These are phyloP conservation scores for Sigmodon hispidus DNA, from an alignment of 2,113 vertebrate genomes.

Conservation along the genomic window DNA sequence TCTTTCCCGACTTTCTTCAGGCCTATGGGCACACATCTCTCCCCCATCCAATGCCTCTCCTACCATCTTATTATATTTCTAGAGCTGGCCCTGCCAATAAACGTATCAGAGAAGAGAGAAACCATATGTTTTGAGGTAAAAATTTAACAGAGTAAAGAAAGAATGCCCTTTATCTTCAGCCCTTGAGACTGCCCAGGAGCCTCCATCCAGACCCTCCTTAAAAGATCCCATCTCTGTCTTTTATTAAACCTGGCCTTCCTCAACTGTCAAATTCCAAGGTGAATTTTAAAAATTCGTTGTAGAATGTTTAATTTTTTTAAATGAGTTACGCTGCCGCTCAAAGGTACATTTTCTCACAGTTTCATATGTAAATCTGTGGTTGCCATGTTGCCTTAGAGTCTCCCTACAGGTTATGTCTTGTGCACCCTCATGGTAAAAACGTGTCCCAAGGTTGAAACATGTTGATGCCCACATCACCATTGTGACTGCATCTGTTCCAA, in stretches of 20 bases:
- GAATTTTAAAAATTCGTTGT: slow-evolving; percentile 49
- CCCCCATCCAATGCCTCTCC: background rate
- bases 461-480: background rate
- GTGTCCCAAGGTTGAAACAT: background rate
- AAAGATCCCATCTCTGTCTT: slow-evolving; percentile 63
- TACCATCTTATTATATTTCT: slow-evolving; percentile 24
- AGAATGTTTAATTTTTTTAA: slow-evolving; percentile 25
- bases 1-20: background rate
- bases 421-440: background rate
- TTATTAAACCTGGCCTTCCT: slow-evolving; percentile 67
- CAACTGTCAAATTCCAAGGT: slow-evolving; percentile 52
- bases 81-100: slow-evolving; percentile 50
- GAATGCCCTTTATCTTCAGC: slow-evolving; percentile 69
- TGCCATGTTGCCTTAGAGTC: background rate
- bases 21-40: background rate
- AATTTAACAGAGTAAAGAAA: slow-evolving; percentile 73
- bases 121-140: slow-evolving; percentile 76
- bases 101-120: slow-evolving; percentile 58
- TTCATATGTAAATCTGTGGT: background rate
- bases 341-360: background rate
- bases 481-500: background rate
- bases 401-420: background rate
- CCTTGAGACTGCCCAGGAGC: slow-evolving; percentile 67
- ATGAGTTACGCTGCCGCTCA: background rate
- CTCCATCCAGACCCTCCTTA: slow-evolving; percentile 49